These are phyloP conservation scores for Gasterosteus nipponicus DNA, from an alignment of 2,113 vertebrate species.

Conservation along the genomic window DNA sequence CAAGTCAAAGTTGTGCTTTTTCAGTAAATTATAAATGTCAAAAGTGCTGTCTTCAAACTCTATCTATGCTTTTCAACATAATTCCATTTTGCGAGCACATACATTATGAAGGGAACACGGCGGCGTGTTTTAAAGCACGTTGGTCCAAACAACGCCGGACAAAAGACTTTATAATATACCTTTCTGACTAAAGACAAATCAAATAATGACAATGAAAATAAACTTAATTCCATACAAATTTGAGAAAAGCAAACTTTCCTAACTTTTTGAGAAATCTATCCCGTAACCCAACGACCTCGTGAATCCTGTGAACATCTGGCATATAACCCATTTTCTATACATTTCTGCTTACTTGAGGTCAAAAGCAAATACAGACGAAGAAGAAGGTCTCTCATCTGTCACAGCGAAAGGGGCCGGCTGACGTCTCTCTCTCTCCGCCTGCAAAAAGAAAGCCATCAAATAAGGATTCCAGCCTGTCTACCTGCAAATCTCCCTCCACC, in stretches of 20 bases:
- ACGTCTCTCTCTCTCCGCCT: constrained; percentile 66
- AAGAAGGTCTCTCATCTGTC: constrained; percentile 34
- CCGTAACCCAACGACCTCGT: neutral
- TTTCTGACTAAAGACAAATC: too few species aligned
- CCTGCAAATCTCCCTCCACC: constrained; percentile 79
- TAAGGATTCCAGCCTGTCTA: constrained; percentile 79
- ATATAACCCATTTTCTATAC: neutral
- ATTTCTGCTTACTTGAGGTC: neutral
- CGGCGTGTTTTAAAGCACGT: neutral
- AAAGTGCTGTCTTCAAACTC: neutral
- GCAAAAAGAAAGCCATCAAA: constrained; percentile 83
- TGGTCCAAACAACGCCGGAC: too few species aligned
- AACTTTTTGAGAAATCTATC: neutral
- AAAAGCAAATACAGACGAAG: neutral
- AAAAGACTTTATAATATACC: too few species aligned
- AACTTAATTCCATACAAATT: neutral
- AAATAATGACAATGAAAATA: neutral
- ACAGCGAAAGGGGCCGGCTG: constrained; percentile 27
- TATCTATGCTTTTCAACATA: neutral
- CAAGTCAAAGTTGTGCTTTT: neutral
- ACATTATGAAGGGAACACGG: neutral
- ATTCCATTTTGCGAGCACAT: neutral
- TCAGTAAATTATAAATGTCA: neutral
- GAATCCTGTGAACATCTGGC: neutral
- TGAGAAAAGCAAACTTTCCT: neutral